Evolutionary conservation across 2,797 vertebrate genomes (phyloP), one percentile per base, ranked within the genome.

Genomic region (Poecilia wingei): DNA sequence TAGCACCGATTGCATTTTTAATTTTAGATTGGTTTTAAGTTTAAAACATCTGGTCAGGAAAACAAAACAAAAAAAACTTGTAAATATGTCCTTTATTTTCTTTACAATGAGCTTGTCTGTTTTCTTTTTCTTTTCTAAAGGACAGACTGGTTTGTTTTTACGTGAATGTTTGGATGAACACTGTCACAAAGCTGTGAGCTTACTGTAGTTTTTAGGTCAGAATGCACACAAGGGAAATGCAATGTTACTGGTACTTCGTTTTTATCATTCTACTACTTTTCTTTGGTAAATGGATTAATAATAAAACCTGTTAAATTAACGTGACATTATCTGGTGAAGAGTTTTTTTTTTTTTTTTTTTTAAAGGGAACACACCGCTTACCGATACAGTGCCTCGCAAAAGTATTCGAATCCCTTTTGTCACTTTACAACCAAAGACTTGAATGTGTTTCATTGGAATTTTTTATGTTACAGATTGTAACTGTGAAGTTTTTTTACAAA

Each of bases 251-350:
- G 84, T 88, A 89, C 84, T 80, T 91, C 91, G 78, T 90, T 93
- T 92, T 82, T 91, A 89, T 87, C 78, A 85, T 90, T 90, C 80
- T 92, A 89, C 80, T 91, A 82, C 93, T 93, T 90, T 46, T 84
- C 83, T 91, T 88, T 91, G 87, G 73, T 92, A 84, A 89, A 84
- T 91, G 88, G 71, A 93, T 95, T 95, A 86, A 91, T 95, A 94
- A 94, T 94, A 94, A 94, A 94, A 93, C 72, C 75, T 82, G 84
- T 87, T 87, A 87, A 92, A 92, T 91, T 87, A 89, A 94, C 87
- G 88, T 81, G 78, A 88, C 86, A 71, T 53, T 59, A 28, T 68
- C 6, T 78, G 33, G 61, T 75, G 25, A 36, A 77, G 74, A 46
- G 0, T 53, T 53, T 39, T 86, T 83, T 41, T 74, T 82, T 84